Evolutionary conservation across 2,888 invertebrate species (phyloP).

Genomic region (Hetaerina titia): DNA sequence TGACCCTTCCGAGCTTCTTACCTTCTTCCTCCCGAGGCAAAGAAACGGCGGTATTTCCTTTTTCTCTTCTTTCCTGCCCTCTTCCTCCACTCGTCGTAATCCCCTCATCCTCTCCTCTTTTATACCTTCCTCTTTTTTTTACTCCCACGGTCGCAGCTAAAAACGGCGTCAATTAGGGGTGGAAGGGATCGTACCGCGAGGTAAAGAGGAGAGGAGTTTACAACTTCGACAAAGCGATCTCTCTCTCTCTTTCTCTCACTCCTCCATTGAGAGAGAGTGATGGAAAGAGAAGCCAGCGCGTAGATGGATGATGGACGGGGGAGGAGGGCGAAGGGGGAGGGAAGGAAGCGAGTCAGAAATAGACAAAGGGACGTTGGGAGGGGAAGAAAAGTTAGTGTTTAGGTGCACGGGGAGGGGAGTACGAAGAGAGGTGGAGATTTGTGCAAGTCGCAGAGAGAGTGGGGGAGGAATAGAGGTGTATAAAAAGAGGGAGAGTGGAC

Average conservation of each 20-base stretch:
- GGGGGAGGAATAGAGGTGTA: constrained; percentile 66
- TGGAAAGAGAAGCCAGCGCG: constrained; percentile 68
- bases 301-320: not conserved
- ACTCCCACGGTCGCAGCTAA: constrained; percentile 12
- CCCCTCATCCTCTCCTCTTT: no score
- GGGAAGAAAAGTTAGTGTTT: constrained; percentile 61
- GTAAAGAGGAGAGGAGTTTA: not conserved
- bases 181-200: constrained; percentile 16
- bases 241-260: not conserved
- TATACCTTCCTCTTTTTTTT: no score
- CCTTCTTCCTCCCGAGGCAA: constrained; percentile 1
- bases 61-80: not conserved
- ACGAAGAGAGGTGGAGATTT: not conserved
- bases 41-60: constrained; percentile 63
- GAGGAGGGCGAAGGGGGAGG: constrained; percentile 58
- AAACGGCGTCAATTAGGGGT: constrained; percentile 62
- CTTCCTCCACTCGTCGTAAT: not conserved
- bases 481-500: constrained; percentile 67
- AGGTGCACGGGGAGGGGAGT: not conserved
- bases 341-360: constrained; percentile 68
- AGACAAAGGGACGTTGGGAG: constrained; percentile 70
- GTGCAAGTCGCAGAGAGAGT: not conserved
- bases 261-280: constrained; percentile 62
- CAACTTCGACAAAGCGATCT: constrained; percentile 62
- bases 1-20: constrained; percentile 38